Percentiles rank a stretch among this genome's conserved stretches.
Conservation (phyloP, 2,888 invertebrate genomes). For the Odontocolon sp. region DNA sequence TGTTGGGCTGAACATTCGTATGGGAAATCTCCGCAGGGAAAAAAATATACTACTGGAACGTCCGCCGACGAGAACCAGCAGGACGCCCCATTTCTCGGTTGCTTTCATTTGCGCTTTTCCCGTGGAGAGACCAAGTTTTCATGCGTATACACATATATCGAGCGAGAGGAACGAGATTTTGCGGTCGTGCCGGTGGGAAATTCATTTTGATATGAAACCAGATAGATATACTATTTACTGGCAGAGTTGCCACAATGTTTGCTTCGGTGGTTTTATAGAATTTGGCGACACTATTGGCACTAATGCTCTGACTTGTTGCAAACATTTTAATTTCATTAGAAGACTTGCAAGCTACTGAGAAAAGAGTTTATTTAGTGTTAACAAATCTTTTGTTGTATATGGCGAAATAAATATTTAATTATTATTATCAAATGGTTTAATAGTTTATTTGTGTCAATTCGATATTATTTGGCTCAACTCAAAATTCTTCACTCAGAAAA, state of each 20-base stretch:
- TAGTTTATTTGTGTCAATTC: too few relatives aligned
- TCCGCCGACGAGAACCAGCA: background rate
- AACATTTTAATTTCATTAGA: too few relatives aligned
- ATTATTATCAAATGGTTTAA: too few relatives aligned
- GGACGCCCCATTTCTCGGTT: background rate
- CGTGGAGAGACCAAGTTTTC: conserved; percentile 47
- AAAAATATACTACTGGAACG: conserved; percentile 37
- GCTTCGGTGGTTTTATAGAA: background rate
- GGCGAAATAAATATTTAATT: too few relatives aligned
- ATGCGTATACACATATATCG: background rate
- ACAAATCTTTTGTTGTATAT: too few relatives aligned
- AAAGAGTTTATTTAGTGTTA: too few relatives aligned
- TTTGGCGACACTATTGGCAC: too few relatives aligned
- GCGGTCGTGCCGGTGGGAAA: conserved; percentile 43
- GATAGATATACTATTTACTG: conserved; percentile 19
- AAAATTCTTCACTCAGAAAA: too few relatives aligned
- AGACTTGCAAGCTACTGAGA: too few relatives aligned
- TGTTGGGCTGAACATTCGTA: conserved; percentile 29
- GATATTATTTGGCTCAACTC: too few relatives aligned
- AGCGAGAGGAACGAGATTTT: conserved; percentile 19
- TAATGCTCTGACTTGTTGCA: too few relatives aligned
- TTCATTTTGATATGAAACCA: conserved; percentile 51
- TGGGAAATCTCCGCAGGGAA: conserved; percentile 21
- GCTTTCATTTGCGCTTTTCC: conserved; percentile 24
- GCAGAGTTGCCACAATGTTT: background rate